Conservation (phyloP, 2,113 vertebrate genomes). For the Gorsachius goisagi region DNA sequence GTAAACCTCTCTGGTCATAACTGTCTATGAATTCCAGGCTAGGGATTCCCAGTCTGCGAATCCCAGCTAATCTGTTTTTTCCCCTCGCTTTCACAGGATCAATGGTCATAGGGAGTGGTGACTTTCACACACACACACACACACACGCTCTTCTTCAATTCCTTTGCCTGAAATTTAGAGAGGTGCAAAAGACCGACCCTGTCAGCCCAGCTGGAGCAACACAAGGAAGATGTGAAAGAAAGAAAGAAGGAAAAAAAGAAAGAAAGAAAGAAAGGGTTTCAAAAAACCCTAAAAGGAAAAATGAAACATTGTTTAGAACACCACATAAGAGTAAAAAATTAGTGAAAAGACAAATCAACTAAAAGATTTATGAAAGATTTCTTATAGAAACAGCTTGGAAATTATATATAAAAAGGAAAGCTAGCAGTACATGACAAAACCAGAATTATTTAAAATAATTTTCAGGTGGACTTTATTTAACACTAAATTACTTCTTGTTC, state of each 20-base stretch:
- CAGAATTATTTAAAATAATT: neutral
- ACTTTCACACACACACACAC: neutral
- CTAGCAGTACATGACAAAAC: neutral
- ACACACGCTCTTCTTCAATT: neutral
- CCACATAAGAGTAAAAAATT: neutral
- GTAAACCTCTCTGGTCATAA: neutral
- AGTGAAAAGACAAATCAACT: neutral
- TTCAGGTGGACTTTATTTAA: neutral
- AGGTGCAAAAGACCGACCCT: neutral
- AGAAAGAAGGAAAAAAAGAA: no score
- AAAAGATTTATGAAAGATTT: neutral
- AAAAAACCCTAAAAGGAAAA: neutral
- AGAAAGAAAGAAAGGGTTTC: neutral
- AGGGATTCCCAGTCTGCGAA: neutral
- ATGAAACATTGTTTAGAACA: neutral
- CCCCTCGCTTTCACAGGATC: neutral
- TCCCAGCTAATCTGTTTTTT: neutral
- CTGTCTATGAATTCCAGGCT: neutral
- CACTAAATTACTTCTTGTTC: neutral
- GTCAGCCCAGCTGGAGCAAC: neutral
- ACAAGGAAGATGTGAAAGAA: neutral
- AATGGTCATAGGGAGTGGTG: neutral
- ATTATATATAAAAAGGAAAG: neutral
- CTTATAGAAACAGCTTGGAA: neutral
- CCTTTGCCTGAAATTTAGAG: neutral